Percentiles rank a stretch among this genome's conserved stretches.
phyloP scores from a whole-genome alignment of 2,113 vertebrate genomes.

The Ifrita kowaldi region DNA sequence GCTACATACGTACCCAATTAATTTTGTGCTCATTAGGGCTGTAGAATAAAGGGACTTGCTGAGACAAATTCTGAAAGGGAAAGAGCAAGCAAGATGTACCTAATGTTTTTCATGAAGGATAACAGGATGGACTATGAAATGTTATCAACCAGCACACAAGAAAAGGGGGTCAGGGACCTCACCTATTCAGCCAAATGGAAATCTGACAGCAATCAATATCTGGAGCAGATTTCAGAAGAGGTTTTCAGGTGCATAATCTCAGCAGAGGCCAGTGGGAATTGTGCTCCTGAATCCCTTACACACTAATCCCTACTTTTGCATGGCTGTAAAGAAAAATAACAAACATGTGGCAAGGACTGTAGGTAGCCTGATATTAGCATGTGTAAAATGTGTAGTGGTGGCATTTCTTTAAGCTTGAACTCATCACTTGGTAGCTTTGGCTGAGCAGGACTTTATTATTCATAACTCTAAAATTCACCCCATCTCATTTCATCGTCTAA shows the following conservation, averaged over 20 bases:
- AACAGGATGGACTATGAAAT: neutral
- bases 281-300: neutral
- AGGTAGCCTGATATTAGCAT: neutral
- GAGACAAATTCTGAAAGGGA: neutral
- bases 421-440: neutral
- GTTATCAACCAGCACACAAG: neutral
- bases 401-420: neutral
- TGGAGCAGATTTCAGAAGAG: neutral
- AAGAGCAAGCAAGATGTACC: neutral
- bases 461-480: neutral
- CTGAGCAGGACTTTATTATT: neutral
- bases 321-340: neutral
- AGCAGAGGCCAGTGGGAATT: neutral
- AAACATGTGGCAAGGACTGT: neutral
- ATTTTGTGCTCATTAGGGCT: neutral
- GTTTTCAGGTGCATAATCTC: neutral
- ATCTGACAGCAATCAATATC: neutral
- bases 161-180: neutral
- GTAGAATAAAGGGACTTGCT: neutral
- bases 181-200: conserved; percentile 16
- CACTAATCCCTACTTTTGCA: neutral
- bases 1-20: neutral
- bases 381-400: neutral
- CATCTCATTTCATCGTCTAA: neutral
- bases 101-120: neutral